Evolutionary conservation across 2,888 invertebrate species (phyloP).

Genomic region (Liodrosophila aerea): DNA sequence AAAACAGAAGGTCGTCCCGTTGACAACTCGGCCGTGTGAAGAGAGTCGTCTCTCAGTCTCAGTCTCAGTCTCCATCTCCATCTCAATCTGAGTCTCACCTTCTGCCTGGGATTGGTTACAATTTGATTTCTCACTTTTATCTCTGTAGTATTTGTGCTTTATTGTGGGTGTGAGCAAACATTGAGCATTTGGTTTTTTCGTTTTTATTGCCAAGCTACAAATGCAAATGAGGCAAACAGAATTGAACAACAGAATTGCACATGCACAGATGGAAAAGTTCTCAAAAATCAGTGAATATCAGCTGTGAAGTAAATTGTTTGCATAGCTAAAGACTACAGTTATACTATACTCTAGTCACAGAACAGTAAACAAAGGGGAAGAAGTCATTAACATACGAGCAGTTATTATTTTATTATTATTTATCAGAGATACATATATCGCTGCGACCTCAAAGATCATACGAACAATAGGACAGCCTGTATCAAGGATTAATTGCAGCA

Average conservation of each 20-base stretch:
- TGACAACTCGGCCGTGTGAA: conserved; percentile 61
- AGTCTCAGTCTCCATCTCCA: conserved; percentile 1
- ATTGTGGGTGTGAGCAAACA: background rate
- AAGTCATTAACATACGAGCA: no score
- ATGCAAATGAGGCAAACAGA: no score
- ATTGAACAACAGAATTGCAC: no score
- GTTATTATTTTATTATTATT: no score
- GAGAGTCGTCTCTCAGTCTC: conserved; percentile 8
- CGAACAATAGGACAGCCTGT: no score
- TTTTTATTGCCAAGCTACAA: conserved; percentile 1
- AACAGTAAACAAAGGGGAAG: no score
- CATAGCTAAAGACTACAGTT: background rate
- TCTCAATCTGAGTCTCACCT: background rate
- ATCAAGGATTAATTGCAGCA: no score
- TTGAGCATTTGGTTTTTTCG: conserved; percentile 8
- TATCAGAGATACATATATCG: no score
- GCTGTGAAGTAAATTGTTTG: background rate
- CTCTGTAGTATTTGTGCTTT: background rate
- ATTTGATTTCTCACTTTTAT: conserved; percentile 5
- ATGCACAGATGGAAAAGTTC: no score
- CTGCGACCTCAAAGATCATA: no score
- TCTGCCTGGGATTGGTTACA: conserved; percentile 25
- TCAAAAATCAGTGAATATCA: no score
- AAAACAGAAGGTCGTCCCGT: conserved; percentile 57
- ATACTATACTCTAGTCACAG: no score